A percentile compares a stretch with the other conserved stretches of the same genome.
Conservation (phyloP, 2,888 invertebrate species). For the Nudaria mundana region DNA sequence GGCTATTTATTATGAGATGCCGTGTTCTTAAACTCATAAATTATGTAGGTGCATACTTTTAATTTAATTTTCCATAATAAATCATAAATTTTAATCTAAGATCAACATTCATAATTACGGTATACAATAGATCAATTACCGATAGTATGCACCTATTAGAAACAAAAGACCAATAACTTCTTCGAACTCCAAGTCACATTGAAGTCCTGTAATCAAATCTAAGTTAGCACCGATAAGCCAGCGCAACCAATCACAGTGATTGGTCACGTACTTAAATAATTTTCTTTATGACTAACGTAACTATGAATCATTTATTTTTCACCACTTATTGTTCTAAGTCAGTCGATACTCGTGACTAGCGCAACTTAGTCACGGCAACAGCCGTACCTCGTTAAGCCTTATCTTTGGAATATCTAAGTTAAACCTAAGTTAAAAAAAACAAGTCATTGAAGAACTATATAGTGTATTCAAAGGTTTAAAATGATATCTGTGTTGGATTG, state of each 20-base stretch:
- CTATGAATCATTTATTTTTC: constrained; percentile 23
- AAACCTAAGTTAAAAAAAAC: constrained; percentile 21
- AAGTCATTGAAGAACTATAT: constrained; percentile 18
- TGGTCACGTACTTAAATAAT: constrained; percentile 21
- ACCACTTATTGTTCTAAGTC: constrained; percentile 30
- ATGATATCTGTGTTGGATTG: constrained; percentile 24
- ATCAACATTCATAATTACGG: too few species aligned
- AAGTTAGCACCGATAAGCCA: constrained; percentile 6
- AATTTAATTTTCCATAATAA: too few species aligned
- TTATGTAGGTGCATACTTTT: too few species aligned
- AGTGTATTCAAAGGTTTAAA: constrained; percentile 3
- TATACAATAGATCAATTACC: too few species aligned
- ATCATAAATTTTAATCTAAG: too few species aligned
- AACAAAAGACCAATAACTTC: constrained; percentile 6
- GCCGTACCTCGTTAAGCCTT: constrained; percentile 55
- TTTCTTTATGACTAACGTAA: constrained; percentile 15
- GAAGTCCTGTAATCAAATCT: constrained; percentile 9
- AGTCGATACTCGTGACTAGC: constrained; percentile 54
- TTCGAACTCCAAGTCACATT: constrained; percentile 17
- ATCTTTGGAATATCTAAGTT: constrained; percentile 47
- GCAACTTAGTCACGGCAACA: constrained; percentile 67
- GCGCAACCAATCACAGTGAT: constrained; percentile 3
- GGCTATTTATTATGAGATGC: too few species aligned
- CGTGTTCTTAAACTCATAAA: too few species aligned
- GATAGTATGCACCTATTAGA: too few species aligned